A percentile compares a stretch with the other conserved stretches of the same genome.
These are phyloP conservation scores for Aethes cnicana DNA, from an alignment of 2,888 invertebrate genomes.

Conservation along the genomic window DNA sequence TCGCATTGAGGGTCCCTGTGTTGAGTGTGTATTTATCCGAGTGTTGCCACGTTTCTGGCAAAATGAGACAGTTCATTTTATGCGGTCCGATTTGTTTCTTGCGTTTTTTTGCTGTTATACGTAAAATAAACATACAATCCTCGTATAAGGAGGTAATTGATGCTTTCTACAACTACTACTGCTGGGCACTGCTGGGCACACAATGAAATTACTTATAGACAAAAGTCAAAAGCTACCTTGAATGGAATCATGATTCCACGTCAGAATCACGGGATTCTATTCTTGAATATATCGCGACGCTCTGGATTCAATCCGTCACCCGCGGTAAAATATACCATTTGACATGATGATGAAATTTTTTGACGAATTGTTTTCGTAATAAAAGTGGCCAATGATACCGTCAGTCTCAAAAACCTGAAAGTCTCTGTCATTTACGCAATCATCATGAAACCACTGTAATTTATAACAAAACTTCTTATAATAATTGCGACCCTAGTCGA, in stretches of 20 bases:
- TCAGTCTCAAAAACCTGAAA: background rate
- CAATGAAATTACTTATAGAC: background rate
- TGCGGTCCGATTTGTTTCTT: background rate
- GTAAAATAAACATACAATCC: no score
- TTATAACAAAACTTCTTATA: conserved; percentile 32
- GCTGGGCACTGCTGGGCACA: no score
- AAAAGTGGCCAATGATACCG: background rate
- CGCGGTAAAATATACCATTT: no score
- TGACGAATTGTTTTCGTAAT: no score
- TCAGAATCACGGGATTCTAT: no score
- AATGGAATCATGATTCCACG: no score
- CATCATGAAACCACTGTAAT: conserved; percentile 23
- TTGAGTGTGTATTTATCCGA: conserved; percentile 16
- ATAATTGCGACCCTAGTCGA: conserved; percentile 42
- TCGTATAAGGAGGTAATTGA: no score
- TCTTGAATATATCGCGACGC: no score
- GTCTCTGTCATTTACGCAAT: conserved; percentile 20
- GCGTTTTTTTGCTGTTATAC: background rate
- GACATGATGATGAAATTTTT: no score
- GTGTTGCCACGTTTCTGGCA: conserved; percentile 10
- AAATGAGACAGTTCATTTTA: conserved; percentile 1
- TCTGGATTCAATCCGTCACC: no score
- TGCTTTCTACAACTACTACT: no score
- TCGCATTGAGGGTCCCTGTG: conserved; percentile 4
- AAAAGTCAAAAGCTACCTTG: no score